These are phyloP conservation scores for Hemibagrus guttatus DNA, from an alignment of 2,797 vertebrate genomes.

Conservation along the genomic window DNA sequence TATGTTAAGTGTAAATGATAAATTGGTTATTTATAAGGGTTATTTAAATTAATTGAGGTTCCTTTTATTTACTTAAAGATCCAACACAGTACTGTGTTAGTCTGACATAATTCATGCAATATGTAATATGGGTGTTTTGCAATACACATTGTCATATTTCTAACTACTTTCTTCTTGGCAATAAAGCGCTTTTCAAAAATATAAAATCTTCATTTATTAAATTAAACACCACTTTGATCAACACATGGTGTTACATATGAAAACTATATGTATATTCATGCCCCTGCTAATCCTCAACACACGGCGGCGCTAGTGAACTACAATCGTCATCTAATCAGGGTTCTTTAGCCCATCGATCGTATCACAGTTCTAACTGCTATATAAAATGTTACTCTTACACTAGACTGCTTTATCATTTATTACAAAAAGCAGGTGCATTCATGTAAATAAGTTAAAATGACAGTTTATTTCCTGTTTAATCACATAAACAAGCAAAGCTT, in stretches of 20 bases:
- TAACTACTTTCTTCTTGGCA: not conserved
- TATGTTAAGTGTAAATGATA: conserved; percentile 17
- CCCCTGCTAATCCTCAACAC: conserved; percentile 11
- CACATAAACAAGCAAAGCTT: not conserved
- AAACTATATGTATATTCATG: not conserved
- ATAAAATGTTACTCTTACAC: not conserved
- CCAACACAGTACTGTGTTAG: not conserved
- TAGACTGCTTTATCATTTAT: not conserved
- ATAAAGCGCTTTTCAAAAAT: conserved; percentile 1
- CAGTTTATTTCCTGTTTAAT: not conserved
- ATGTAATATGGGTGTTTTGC: not conserved
- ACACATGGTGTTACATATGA: not conserved
- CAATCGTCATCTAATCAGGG: too few relatives aligned
- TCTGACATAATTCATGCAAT: not conserved
- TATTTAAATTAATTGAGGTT: conserved; percentile 43
- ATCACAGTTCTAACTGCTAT: not conserved
- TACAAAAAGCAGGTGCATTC: not conserved
- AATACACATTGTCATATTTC: not conserved
- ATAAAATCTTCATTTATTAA: not conserved
- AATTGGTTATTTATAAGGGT: conserved; percentile 40
- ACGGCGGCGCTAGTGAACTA: conserved; percentile 33
- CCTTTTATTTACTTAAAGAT: not conserved
- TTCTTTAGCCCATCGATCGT: not conserved
- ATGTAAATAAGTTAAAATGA: not conserved
- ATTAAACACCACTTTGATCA: not conserved